Conservation (phyloP, 2,113 vertebrate species). For the Corythoichthys haematopterus region DNA sequence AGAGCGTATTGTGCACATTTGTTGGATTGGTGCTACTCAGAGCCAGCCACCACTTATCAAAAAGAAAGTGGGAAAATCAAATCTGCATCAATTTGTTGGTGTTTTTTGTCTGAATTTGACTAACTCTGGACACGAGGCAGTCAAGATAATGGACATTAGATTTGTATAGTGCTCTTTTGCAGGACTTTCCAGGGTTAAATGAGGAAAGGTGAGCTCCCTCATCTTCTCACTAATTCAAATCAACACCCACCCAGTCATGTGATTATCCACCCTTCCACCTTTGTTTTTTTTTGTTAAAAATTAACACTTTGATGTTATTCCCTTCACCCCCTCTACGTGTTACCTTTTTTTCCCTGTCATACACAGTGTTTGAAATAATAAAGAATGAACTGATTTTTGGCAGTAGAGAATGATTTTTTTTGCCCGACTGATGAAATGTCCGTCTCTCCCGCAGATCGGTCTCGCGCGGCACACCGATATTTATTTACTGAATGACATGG, state of each 20-base stretch:
- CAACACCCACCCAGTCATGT: background rate
- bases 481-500: constrained; percentile 79
- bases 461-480: constrained; percentile 74
- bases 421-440: background rate
- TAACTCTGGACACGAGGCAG: background rate
- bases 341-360: background rate
- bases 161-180: constrained; percentile 30
- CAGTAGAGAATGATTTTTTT: too few relatives aligned
- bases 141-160: background rate
- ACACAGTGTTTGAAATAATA: too few relatives aligned
- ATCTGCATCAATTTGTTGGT: constrained; percentile 46
- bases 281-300: background rate
- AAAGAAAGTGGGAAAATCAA: constrained; percentile 51
- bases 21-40: constrained; percentile 22
- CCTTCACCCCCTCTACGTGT: background rate
- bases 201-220: constrained; percentile 53
- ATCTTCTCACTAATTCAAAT: constrained; percentile 13
- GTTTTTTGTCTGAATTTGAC: constrained; percentile 44
- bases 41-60: constrained; percentile 30
- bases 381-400: too few relatives aligned
- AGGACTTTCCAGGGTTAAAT: constrained; percentile 47
- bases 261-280: background rate
- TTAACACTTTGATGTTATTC: background rate
- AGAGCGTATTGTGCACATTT: constrained; percentile 6
- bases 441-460: constrained; percentile 66